These are phyloP conservation scores for Opisthograptis luteolata DNA, from an alignment of 2,888 invertebrate species.

Conservation along the genomic window DNA sequence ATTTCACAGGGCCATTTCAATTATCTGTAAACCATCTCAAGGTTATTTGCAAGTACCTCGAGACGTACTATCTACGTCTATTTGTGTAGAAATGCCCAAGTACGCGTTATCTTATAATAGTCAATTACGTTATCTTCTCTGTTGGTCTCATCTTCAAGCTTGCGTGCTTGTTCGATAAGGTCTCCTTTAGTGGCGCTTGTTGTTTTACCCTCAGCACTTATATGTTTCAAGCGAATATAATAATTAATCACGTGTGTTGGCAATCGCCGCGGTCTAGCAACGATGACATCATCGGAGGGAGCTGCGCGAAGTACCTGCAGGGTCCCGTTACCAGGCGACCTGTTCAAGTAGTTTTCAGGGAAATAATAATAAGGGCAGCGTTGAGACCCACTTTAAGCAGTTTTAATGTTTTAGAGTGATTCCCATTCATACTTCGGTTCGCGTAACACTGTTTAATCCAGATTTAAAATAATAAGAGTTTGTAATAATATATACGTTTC, in stretches of 20 bases:
- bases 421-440: no score
- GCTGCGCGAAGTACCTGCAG: no score
- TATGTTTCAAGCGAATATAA: slow-evolving; percentile 26
- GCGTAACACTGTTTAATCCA: no score
- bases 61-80: slow-evolving; percentile 3
- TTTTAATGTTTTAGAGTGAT: no score
- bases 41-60: neutral
- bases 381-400: no score
- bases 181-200: slow-evolving; percentile 21
- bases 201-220: slow-evolving; percentile 21
- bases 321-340: no score
- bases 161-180: slow-evolving; percentile 26
- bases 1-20: slow-evolving; percentile 1
- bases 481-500: no score
- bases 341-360: no score
- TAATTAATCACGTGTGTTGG: slow-evolving; percentile 34
- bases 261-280: no score
- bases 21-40: neutral
- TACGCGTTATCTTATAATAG: slow-evolving; percentile 26
- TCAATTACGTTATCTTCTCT: slow-evolving; percentile 28
- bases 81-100: slow-evolving; percentile 18
- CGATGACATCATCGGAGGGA: no score
- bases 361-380: no score
- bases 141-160: slow-evolving; percentile 28
- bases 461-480: no score